Percentiles rank a stretch among this genome's conserved stretches.
Conservation (phyloP, 2,888 invertebrate genomes). For the Abscondita cerata region DNA sequence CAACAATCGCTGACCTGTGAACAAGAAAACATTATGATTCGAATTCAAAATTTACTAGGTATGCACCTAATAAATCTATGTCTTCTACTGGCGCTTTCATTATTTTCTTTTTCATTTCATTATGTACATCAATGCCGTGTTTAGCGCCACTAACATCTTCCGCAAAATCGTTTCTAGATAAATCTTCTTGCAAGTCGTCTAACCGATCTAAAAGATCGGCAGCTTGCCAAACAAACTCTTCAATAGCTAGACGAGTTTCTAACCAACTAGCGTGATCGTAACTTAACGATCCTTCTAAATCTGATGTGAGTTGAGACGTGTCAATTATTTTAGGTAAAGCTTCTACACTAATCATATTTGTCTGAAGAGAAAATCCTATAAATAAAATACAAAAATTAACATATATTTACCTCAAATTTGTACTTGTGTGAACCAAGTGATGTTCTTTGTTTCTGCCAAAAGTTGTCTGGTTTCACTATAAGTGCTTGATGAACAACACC, state of each 20-base stretch:
- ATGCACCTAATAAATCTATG: constrained; percentile 85
- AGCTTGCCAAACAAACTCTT: constrained; percentile 96
- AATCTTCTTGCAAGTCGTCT: constrained; percentile 92
- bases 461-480: constrained; percentile 98
- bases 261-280: constrained; percentile 99
- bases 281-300: constrained; percentile 91
- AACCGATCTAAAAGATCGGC: constrained; percentile 90
- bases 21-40: too few species aligned
- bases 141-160: constrained; percentile 94
- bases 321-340: constrained; percentile 93
- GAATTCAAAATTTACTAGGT: too few species aligned
- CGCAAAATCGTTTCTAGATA: constrained; percentile 92
- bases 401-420: constrained; percentile 88
- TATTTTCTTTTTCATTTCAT: constrained; percentile 92
- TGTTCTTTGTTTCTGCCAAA: constrained; percentile 99
- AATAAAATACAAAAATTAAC: neutral
- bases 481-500: constrained; percentile 90
- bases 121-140: constrained; percentile 90
- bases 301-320: constrained; percentile 88
- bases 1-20: constrained; percentile 75
- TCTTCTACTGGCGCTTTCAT: constrained; percentile 94
- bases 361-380: constrained; percentile 69
- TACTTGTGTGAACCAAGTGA: constrained; percentile 97
- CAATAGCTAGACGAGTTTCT: constrained; percentile 90
- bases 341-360: constrained; percentile 95